A percentile compares a stretch with the other conserved stretches of the same genome.
Conservation (phyloP, 2,888 invertebrate genomes). For the Troglohyphantes excavatus region DNA sequence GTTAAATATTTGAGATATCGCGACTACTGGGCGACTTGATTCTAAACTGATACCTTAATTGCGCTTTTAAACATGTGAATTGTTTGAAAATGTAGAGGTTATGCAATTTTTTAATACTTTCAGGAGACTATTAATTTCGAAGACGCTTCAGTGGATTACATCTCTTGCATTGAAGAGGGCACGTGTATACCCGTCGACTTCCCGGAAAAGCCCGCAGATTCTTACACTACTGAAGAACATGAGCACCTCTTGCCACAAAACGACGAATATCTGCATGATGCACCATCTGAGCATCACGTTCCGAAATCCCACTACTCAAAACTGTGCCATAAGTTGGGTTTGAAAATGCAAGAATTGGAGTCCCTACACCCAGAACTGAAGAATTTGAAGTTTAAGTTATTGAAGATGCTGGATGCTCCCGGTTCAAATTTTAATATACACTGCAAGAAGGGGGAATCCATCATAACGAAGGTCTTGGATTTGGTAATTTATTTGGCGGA, state of each 20-base stretch:
- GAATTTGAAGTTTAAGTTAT: background rate
- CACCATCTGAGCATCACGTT: background rate
- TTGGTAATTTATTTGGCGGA: background rate
- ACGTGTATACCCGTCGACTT: background rate
- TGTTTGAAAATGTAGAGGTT: too few species aligned
- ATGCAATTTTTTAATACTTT: too few species aligned
- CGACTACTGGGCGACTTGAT: too few species aligned
- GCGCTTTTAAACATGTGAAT: background rate
- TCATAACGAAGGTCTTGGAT: background rate
- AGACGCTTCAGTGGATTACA: background rate
- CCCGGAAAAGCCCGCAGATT: background rate
- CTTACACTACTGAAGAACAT: background rate
- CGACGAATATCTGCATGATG: background rate
- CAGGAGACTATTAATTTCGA: background rate
- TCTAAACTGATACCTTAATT: background rate
- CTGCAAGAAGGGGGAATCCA: background rate
- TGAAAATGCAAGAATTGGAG: constrained; percentile 23
- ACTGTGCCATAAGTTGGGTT: background rate
- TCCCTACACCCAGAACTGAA: constrained; percentile 36
- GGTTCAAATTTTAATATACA: background rate
- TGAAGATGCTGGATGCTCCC: background rate
- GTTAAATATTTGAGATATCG: too few species aligned
- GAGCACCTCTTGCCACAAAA: too few species aligned
- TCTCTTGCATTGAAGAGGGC: background rate
- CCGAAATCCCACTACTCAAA: background rate